Percentiles rank a stretch among this genome's conserved stretches.
phyloP scores from a whole-genome alignment of 2,888 invertebrate genomes.

The Heliconius cydno region DNA sequence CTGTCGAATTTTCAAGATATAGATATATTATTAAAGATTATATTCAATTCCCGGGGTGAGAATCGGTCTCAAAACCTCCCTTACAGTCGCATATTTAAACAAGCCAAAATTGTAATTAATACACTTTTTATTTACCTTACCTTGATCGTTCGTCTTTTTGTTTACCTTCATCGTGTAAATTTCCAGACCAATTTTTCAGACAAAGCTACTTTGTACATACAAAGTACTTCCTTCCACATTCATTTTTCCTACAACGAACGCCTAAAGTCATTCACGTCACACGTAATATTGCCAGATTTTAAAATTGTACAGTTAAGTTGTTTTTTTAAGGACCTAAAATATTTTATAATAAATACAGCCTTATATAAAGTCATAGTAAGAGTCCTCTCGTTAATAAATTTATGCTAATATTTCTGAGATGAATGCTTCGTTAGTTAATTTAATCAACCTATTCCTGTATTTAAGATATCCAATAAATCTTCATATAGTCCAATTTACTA shows the following conservation, averaged over 20 bases:
- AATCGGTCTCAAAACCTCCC: too few species aligned
- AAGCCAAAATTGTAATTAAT: too few species aligned
- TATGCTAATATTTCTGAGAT: neutral
- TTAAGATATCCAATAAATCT: slow-evolving; percentile 12
- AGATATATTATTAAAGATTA: too few species aligned
- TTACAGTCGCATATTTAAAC: too few species aligned
- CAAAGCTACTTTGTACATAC: neutral
- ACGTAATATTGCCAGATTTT: neutral
- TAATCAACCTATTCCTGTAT: neutral
- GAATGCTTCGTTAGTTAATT: neutral
- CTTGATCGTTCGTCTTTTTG: neutral
- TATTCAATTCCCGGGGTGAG: too few species aligned
- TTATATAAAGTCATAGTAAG: neutral
- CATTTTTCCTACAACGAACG: neutral
- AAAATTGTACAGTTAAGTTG: neutral
- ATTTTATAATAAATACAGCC: neutral
- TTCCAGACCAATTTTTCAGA: neutral
- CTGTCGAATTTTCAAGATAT: too few species aligned
- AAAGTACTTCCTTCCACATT: neutral
- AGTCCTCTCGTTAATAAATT: neutral
- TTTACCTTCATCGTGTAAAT: neutral
- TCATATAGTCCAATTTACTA: neutral
- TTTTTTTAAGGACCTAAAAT: neutral
- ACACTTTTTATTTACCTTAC: too few species aligned
- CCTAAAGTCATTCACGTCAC: neutral